Evolutionary conservation across 2,888 invertebrate genomes (phyloP).

Genomic region (Anodontia alba): DNA sequence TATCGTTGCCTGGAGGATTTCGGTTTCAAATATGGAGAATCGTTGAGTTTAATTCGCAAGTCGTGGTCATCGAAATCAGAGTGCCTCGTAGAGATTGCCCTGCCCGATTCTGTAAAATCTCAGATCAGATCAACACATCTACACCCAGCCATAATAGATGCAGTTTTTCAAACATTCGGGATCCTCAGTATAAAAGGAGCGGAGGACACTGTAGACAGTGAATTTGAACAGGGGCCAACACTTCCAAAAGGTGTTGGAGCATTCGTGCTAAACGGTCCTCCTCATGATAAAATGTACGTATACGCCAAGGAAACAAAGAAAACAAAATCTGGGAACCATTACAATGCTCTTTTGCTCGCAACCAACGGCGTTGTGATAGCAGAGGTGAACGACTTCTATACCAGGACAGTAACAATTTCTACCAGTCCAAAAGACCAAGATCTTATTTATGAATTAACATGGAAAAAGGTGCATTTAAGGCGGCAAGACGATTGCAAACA

Average conservation of each 20-base stretch:
- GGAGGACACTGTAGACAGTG: neutral
- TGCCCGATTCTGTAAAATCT: constrained; percentile 50
- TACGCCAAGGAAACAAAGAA: constrained; percentile 55
- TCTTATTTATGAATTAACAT: constrained; percentile 29
- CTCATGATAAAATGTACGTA: constrained; percentile 60
- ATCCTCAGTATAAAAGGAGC: constrained; percentile 29
- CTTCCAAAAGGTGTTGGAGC: constrained; percentile 61
- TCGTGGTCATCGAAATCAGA: constrained; percentile 55
- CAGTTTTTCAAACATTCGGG: constrained; percentile 65
- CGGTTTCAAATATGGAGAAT: constrained; percentile 55
- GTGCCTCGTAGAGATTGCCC: constrained; percentile 57
- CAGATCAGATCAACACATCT: constrained; percentile 56
- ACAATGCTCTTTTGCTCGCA: constrained; percentile 62
- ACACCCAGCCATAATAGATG: constrained; percentile 69
- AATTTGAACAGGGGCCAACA: constrained; percentile 26
- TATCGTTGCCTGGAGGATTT: constrained; percentile 41
- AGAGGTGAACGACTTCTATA: constrained; percentile 62
- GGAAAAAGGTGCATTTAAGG: constrained; percentile 13
- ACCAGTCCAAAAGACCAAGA: constrained; percentile 37
- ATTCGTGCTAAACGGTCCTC: constrained; percentile 49
- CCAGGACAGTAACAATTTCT: neutral
- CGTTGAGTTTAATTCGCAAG: constrained; percentile 40
- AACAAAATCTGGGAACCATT: constrained; percentile 52
- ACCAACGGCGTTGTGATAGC: constrained; percentile 64
- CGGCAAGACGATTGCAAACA: neutral